Conservation (phyloP, 2,113 vertebrate genomes). For the Mormyrus iriodes region DNA sequence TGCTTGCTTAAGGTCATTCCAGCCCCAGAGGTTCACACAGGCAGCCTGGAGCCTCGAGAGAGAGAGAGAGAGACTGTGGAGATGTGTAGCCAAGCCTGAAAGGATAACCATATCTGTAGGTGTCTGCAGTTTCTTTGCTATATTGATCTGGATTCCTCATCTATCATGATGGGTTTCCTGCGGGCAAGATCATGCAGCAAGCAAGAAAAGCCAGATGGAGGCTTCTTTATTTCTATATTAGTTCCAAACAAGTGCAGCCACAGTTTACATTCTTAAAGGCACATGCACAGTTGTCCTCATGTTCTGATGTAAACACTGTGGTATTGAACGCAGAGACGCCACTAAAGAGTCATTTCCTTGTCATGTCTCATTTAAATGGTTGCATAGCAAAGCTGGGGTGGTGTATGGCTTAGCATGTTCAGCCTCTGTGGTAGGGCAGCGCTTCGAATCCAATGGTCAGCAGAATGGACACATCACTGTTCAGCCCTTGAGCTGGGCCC, state of each 20-base stretch:
- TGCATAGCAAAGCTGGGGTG: neutral
- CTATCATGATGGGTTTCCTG: constrained; percentile 20
- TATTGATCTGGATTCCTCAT: constrained; percentile 46
- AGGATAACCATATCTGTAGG: constrained; percentile 42
- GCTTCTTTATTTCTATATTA: constrained; percentile 6
- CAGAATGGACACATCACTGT: neutral
- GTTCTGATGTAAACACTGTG: neutral
- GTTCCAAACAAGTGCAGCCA: neutral
- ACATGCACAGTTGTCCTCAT: neutral
- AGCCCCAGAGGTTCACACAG: constrained; percentile 24
- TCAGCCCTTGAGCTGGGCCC: neutral
- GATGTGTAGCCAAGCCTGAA: constrained; percentile 38
- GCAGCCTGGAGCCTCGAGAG: constrained; percentile 13
- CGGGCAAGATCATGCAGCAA: neutral
- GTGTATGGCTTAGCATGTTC: neutral
- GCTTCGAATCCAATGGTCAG: neutral
- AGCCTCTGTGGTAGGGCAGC: neutral
- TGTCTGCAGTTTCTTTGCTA: constrained; percentile 40
- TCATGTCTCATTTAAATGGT: neutral
- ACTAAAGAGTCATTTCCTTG: neutral
- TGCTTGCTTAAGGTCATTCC: constrained; percentile 17
- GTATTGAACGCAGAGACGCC: neutral
- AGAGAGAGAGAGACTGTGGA: neutral
- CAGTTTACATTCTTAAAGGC: neutral
- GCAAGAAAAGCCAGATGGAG: neutral